Evolutionary conservation across 2,797 vertebrate species (phyloP), one percentile per base, ranked within the genome.

Genomic region (Bryconaethiops microstoma): DNA sequence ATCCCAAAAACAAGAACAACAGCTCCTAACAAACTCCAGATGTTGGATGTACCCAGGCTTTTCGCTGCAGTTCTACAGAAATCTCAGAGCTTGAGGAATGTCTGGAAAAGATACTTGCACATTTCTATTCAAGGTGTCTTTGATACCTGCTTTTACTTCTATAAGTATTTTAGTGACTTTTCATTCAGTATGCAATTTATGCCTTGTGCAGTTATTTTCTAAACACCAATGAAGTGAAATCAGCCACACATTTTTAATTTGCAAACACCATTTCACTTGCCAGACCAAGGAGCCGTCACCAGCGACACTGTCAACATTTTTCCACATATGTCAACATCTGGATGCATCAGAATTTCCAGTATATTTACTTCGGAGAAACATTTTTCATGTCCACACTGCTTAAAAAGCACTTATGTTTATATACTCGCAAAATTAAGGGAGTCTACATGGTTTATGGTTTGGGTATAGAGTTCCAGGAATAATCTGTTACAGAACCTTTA

Each of bases 291-390:
- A 65, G 39, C 71, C 48, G 48, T 25, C 67, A 10, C 19, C 76
- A 13, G 17, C 79, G 76, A 14, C 62, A 35, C 10, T 52, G 48
- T 52, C 48, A 16, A 52, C 48, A 52, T 13, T 52, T 67, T 64
- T 65, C 63, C 77, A 84, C 79, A 82, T 62, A 19, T 54, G 23
- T 74, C 42, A 80, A 82, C 72, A 84, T 60, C 65, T 71, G 71
- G 68, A 40, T 50, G 57, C 63, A 5, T 55, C 59, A 0, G 62
- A 57, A 29, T 21, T 17, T 10, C 50, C 5, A 29, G 12, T n/a
- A 21, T 57, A n/a, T 65, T 19, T 8, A 67, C 17, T 45, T 19
- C 6, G 5, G 29, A 23, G 59, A 3, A 65, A 65, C 60, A 65
- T 10, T 5, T 21, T 42, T 42, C 12, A 8, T 45, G n/a, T n/a